Conservation (phyloP, 2,797 vertebrate species). For the Coregonus ussuriensis region DNA sequence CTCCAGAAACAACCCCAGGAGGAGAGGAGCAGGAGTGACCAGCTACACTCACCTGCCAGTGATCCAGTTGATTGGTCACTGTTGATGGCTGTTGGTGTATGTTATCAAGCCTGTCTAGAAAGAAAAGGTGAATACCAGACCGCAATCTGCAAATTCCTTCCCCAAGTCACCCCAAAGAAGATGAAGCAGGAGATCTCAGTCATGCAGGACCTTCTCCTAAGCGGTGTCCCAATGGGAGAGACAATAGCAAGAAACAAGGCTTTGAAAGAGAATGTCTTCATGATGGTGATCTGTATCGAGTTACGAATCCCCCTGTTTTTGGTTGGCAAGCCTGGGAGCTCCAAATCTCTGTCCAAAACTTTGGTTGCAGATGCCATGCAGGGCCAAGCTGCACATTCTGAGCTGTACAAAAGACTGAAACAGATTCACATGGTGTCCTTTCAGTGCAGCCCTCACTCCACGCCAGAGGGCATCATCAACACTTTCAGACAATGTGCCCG, state of each 20-base stretch:
- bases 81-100: slow-evolving; percentile 87
- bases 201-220: slow-evolving; percentile 89
- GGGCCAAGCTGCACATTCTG: slow-evolving; percentile 86
- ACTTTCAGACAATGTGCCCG: slow-evolving; percentile 95
- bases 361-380: slow-evolving; percentile 96
- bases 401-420: slow-evolving; percentile 87
- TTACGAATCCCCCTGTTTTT: slow-evolving; percentile 94
- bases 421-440: slow-evolving; percentile 95
- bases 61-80: slow-evolving; percentile 84
- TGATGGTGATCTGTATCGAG: slow-evolving; percentile 98
- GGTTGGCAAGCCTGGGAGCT: slow-evolving; percentile 96
- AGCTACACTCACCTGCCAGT: slow-evolving; percentile 23
- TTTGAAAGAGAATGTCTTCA: slow-evolving; percentile 96
- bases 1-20: slow-evolving; percentile 35
- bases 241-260: slow-evolving; percentile 92
- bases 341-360: slow-evolving; percentile 97
- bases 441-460: slow-evolving; percentile 97
- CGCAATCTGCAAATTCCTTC: slow-evolving; percentile 73
- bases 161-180: slow-evolving; percentile 45
- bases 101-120: slow-evolving; percentile 92
- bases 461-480: slow-evolving; percentile 93
- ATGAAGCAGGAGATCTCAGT: slow-evolving; percentile 83
- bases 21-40: slow-evolving; percentile 16
- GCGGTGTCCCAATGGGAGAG: slow-evolving; percentile 79
- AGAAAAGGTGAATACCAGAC: slow-evolving; percentile 80